These are phyloP conservation scores for Dromococcyx pavoninus DNA, from an alignment of 2,797 vertebrate species.

Conservation along the genomic window DNA sequence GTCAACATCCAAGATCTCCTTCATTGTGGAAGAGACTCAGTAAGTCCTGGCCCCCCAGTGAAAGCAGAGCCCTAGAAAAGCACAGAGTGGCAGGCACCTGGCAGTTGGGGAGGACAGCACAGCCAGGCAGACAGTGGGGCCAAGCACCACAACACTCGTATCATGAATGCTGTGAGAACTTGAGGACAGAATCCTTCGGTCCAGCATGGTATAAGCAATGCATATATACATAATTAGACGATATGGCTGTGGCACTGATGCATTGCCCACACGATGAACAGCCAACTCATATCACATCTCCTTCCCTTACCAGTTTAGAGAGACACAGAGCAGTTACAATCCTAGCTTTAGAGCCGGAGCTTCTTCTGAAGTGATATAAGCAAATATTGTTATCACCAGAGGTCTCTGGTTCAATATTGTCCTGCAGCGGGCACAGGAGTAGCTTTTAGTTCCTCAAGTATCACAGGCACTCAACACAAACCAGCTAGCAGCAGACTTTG, in stretches of 20 bases:
- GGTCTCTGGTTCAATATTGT: background rate
- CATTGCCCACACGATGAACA: background rate
- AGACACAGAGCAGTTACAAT: background rate
- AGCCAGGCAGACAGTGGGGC: background rate
- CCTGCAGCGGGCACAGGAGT: background rate
- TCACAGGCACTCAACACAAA: background rate
- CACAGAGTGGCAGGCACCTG: background rate
- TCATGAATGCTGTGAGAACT: background rate
- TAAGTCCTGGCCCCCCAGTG: background rate
- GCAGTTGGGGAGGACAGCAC: background rate
- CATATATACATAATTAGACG: rapidly evolving
- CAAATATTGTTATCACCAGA: background rate
- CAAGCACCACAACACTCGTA: background rate
- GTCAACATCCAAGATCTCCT: background rate
- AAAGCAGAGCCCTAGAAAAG: background rate
- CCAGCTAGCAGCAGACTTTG: background rate
- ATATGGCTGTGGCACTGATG: background rate
- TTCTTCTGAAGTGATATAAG: background rate
- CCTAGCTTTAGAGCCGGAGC: background rate
- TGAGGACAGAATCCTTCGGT: background rate
- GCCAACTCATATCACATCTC: background rate
- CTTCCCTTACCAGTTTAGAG: background rate
- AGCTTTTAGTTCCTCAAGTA: background rate
- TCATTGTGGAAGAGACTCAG: background rate
- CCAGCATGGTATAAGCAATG: background rate